Conservation (phyloP, 2,113 vertebrate genomes). For the Elephantulus edwardii region DNA sequence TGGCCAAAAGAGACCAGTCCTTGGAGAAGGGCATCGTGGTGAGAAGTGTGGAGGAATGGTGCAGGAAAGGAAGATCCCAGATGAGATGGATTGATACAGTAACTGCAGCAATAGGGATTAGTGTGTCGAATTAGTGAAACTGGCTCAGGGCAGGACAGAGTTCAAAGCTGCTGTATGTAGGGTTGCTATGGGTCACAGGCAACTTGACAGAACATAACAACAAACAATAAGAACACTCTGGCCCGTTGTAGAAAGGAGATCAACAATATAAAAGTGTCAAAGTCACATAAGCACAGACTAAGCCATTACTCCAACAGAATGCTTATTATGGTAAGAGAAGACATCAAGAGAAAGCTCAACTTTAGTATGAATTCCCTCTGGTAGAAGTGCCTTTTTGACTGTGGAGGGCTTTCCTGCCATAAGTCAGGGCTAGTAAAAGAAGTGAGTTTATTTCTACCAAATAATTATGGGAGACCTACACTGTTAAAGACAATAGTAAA, state of each 20-base stretch:
- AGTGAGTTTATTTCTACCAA: not conserved
- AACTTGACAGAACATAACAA: too few relatives aligned
- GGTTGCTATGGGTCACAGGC: too few relatives aligned
- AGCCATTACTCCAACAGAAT: not conserved
- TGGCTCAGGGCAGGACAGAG: too few relatives aligned
- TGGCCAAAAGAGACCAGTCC: too few relatives aligned
- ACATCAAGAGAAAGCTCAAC: not conserved
- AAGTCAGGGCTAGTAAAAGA: not conserved
- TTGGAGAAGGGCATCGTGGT: too few relatives aligned
- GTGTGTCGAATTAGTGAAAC: too few relatives aligned
- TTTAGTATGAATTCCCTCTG: constrained; percentile 27
- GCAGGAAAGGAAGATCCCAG: too few relatives aligned
- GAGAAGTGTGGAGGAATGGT: too few relatives aligned
- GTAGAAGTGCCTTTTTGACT: not conserved
- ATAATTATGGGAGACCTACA: not conserved
- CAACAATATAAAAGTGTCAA: too few relatives aligned
- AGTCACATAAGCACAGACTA: not conserved
- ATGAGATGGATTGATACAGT: too few relatives aligned
- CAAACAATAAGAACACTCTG: not conserved
- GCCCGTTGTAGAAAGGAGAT: not conserved
- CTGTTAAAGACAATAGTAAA: not conserved
- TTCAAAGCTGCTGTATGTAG: too few relatives aligned
- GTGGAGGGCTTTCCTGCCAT: not conserved
- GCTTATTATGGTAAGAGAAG: not conserved
- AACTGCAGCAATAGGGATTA: too few relatives aligned